Evolutionary conservation across 30 jellyfish, hydroid and myxozoan genomes (phyloP).

Genomic region (Cassiopea xamachana): DNA sequence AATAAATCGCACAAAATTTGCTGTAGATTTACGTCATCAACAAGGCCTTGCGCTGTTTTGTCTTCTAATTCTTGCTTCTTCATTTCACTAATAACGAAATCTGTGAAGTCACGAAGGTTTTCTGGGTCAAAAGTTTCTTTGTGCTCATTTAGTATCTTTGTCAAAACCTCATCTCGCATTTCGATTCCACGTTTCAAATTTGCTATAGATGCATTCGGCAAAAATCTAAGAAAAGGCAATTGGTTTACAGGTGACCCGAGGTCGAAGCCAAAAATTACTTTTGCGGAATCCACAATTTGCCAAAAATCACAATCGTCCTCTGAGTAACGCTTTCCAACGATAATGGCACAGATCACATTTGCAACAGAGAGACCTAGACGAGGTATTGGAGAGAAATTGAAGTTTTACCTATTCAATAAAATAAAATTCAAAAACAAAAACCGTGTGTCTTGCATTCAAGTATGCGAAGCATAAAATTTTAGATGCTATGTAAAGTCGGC

Average conservation of each 20-base stretch:
- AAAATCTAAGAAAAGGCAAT: constrained; percentile 68
- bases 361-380: constrained; percentile 14
- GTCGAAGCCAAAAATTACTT: neutral
- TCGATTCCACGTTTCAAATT: constrained; percentile 47
- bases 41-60: neutral
- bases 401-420: too few species aligned
- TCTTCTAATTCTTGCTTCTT: constrained; percentile 14
- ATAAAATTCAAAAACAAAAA: too few species aligned
- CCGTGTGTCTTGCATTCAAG: too few species aligned
- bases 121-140: constrained; percentile 62
- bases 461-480: too few species aligned
- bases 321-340: constrained; percentile 68
- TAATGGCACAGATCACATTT: constrained; percentile 64
- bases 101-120: constrained; percentile 77
- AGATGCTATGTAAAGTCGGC: too few species aligned
- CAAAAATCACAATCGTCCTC: constrained; percentile 60
- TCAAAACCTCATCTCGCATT: constrained; percentile 55
- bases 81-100: constrained; percentile 46
- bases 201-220: constrained; percentile 59
- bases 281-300: neutral
- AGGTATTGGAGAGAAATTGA: too few species aligned
- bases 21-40: constrained; percentile 53
- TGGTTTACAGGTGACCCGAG: constrained; percentile 24
- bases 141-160: constrained; percentile 48
- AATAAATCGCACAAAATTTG: constrained; percentile 68